Conservation (phyloP, 2,113 vertebrate genomes). For the Sinosuthora webbiana region DNA sequence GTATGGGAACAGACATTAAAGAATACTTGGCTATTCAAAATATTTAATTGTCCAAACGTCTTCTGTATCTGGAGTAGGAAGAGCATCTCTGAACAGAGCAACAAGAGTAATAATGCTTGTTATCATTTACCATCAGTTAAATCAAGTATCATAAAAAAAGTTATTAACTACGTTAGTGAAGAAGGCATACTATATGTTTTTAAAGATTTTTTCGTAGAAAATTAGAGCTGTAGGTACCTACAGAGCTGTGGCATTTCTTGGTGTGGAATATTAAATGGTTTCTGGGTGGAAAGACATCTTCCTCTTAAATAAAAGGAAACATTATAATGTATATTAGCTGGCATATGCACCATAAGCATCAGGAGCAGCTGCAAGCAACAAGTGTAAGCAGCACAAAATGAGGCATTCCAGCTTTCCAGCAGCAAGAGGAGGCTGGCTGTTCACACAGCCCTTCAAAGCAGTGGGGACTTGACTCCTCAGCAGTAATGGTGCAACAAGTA, state of each 20-base stretch:
- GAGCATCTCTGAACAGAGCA: neutral
- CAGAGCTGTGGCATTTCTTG: neutral
- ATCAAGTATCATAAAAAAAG: neutral
- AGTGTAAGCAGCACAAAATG: neutral
- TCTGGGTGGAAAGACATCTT: neutral
- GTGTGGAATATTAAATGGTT: neutral
- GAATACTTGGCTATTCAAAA: neutral
- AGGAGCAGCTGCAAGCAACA: neutral
- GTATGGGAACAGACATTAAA: neutral
- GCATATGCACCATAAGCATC: neutral
- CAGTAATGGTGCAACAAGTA: neutral
- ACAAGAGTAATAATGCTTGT: neutral
- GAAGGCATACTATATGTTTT: neutral
- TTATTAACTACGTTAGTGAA: neutral
- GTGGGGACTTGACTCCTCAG: neutral
- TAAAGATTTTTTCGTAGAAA: neutral
- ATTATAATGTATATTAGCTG: neutral
- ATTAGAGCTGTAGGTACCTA: neutral
- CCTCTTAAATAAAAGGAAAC: neutral
- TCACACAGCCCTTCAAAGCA: constrained; percentile 2
- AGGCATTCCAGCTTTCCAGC: neutral
- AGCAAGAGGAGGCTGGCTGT: neutral
- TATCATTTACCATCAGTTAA: neutral
- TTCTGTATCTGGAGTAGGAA: neutral
- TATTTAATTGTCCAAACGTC: neutral